Evolutionary conservation across 2,113 vertebrate genomes (phyloP), one percentile per base, ranked within the genome.

Genomic region (Andinoacara biseriatus): DNA sequence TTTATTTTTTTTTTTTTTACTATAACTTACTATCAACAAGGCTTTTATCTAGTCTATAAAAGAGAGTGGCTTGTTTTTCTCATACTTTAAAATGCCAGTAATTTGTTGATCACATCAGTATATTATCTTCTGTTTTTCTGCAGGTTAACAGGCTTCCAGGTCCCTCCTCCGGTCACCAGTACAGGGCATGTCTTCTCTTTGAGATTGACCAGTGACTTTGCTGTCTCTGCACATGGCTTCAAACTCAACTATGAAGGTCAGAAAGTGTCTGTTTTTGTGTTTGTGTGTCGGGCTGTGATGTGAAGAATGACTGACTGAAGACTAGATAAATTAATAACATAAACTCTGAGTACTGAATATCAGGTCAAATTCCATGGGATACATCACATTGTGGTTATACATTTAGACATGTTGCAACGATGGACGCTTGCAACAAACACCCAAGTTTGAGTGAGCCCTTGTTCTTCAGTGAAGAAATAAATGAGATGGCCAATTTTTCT

Each of bases 161-260:
- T 93, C 24, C 94, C 94, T 75, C 49, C 94, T n/a, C 94, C 94
- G 2, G 94, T 95, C 89, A 94, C 94, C 76, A 95, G 94, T 58
- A 95, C 93, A 13, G 93, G 91, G 24, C 92, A 93, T 8, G 91
- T 95, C 82, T 95, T 95, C 89, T 95, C 94, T 4, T 74, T 95
- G 86, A 92, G 94, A 86, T 67, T 95, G 89, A 95, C 94, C 86
- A 95, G 94, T 43, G 94, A 95, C 89, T 95, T 95, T 59, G 94
- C 94, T 0, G 94, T 95, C 72, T 95, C 94, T 15, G 94, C 94
- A n/a, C 94, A 95, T 20, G 94, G 94, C 85, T 95, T 95, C 91
- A 95, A 94, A 75, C 94, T 95, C 88, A 94, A 92, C 92, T 95
- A 94, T 22, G 94, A 95, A 95, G 94, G 94, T 95, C 80, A 93